Conservation (phyloP, 2,113 vertebrate species). For the Pterocles burchelli region DNA sequence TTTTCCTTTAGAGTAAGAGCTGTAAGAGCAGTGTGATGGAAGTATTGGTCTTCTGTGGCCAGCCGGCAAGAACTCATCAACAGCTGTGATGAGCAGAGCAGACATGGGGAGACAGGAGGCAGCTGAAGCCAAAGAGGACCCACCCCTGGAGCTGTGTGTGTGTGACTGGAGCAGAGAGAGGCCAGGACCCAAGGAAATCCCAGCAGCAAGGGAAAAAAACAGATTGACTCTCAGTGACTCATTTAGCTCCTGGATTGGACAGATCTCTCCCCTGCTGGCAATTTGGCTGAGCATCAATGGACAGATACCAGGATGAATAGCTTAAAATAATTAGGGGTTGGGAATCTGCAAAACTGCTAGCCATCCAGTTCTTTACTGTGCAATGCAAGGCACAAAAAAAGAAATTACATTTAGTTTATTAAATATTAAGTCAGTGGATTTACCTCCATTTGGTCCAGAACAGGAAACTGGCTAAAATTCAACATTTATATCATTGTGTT, state of each 20-base stretch:
- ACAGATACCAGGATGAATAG: constrained; percentile 83
- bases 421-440: constrained; percentile 85
- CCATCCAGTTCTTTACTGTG: constrained; percentile 78
- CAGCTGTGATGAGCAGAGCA: constrained; percentile 62
- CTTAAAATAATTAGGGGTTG: constrained; percentile 84
- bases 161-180: constrained; percentile 66
- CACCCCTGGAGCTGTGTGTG: constrained; percentile 54
- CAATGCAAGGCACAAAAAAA: constrained; percentile 74
- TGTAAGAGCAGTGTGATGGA: constrained; percentile 14
- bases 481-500: constrained; percentile 76
- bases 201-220: constrained; percentile 80
- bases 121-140: constrained; percentile 62
- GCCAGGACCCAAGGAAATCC: constrained; percentile 74
- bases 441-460: constrained; percentile 80
- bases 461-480: constrained; percentile 80
- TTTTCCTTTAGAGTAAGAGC: constrained; percentile 72
- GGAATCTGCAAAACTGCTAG: constrained; percentile 76
- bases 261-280: constrained; percentile 85
- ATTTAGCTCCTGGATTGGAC: constrained; percentile 89
- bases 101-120: constrained; percentile 59
- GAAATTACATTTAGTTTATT: constrained; percentile 85
- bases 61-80: constrained; percentile 44
- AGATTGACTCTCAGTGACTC: constrained; percentile 89
- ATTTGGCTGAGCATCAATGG: constrained; percentile 83
- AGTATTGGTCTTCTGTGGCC: constrained; percentile 40